Base-by-base conservation (phyloP, 2,797 vertebrate genomes). In the Chelidonichthys spinosus region DNA sequence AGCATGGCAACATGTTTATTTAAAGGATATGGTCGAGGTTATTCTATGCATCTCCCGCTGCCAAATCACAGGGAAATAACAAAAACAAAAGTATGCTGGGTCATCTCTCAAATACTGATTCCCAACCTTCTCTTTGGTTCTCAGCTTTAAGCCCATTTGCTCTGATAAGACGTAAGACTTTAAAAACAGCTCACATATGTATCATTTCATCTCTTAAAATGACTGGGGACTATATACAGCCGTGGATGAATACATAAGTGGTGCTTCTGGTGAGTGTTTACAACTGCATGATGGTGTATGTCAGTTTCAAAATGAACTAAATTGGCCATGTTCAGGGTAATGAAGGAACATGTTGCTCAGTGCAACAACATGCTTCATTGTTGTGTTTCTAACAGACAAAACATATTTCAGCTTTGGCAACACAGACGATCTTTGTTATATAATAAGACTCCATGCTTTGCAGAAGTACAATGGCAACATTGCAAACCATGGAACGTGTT, bases 1-100 rank as follows among this genome's bases (percentile, higher is more conserved):
- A 69, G 8, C 37, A 11, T 8, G 37, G 42, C 36, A 55, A 37
- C 42, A 17, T 62, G 56, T 65, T 72, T 74, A 72, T 78, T 67
- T 63, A 46, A 63, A 64, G 18, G 33, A 77, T 75, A 18, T 43
- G 37, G 52, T 46, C 3, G 4, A 2, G 18, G n/a, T 13, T 72
- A 39, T 37, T 70, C 18, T 33, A 0, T 59, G 15, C 50, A 70
- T 47, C 4, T 53, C n/a, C 63, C 18, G 32, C 18, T 62, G 37
- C 67, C 32, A 40, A 56, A 69, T 35, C 39, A 42, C 43, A 43
- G 5, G 14, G 15, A 56, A 46, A 65, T 6, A 68, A 47, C 32
- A 65, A 67, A 35, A 49, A 4, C 7, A 13, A 55, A 11, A 55
- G 46, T 11, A n/a, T 74, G 47, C 37, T 18, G 4, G 37, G 69